A percentile compares a stretch with the other conserved stretches of the same genome.
phyloP scores from a whole-genome alignment of 2,888 invertebrate species.

The Lasius fuliginosus region DNA sequence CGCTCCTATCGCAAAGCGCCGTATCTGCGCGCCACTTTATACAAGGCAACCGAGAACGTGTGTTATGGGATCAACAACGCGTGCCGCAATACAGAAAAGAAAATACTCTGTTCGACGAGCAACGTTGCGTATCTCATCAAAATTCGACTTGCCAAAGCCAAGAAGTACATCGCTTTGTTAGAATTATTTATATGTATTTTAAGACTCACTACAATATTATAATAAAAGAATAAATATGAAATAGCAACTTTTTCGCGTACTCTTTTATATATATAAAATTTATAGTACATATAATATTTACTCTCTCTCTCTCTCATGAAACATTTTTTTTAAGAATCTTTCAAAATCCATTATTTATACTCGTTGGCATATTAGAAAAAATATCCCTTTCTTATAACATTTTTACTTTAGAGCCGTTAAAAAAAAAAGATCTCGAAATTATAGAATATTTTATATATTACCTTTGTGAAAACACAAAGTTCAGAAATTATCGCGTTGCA shows the following conservation, averaged over 20 bases:
- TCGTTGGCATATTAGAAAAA: background rate
- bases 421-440: background rate
- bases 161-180: background rate
- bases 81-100: background rate
- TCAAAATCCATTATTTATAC: background rate
- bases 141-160: slow-evolving; percentile 19
- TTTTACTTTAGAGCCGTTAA: background rate
- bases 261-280: background rate
- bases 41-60: slow-evolving; percentile 12
- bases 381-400: background rate
- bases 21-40: slow-evolving; percentile 9
- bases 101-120: background rate
- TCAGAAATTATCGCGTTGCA: slow-evolving; percentile 2
- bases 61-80: slow-evolving; percentile 21
- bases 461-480: background rate
- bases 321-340: background rate
- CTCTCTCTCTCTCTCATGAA: background rate
- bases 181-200: background rate
- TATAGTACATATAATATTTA: background rate
- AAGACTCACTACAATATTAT: background rate
- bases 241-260: background rate
- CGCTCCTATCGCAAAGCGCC: slow-evolving; percentile 12
- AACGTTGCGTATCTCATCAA: slow-evolving; percentile 22
- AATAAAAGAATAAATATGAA: background rate
- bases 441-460: background rate